Percentiles rank a stretch among this genome's conserved stretches.
Evolutionary conservation across 2,113 vertebrate species (phyloP).

Genomic region (Myotis brandtii): DNA sequence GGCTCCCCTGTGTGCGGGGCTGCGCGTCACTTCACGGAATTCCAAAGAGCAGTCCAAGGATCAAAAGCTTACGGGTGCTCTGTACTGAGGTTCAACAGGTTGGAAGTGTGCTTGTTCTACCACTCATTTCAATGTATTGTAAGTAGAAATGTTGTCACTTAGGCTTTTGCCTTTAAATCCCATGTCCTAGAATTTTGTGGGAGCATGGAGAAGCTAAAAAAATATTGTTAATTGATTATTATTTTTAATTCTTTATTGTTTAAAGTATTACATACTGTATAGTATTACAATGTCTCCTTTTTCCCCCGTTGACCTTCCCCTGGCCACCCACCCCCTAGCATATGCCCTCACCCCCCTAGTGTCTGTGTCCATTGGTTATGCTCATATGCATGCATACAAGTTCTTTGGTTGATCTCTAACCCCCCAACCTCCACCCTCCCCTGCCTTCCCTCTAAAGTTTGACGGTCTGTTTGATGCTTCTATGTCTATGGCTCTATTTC

Average conservation of each 20-base stretch:
- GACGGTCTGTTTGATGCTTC: no score
- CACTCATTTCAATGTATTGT: not conserved
- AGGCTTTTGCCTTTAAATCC: not conserved
- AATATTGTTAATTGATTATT: not conserved
- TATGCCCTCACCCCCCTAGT: no score
- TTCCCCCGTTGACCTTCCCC: no score
- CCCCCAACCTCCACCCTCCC: no score
- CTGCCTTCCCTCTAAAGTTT: no score
- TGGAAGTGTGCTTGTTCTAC: not conserved
- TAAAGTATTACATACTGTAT: no score
- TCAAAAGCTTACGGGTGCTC: not conserved
- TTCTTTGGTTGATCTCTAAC: no score
- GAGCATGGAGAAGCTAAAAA: not conserved
- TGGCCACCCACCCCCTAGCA: no score
- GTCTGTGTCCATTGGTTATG: no score
- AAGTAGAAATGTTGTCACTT: not conserved
- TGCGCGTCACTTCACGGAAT: not conserved
- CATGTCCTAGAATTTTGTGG: not conserved
- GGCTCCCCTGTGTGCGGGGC: not conserved
- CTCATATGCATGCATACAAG: no score
- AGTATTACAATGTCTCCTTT: no score
- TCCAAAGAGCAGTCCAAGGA: not conserved
- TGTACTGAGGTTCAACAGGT: not conserved
- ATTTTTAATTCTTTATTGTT: not conserved
- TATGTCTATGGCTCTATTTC: no score